Evolutionary conservation across 2,888 invertebrate genomes (phyloP).

Genomic region (Ormyrus pomaceus): DNA sequence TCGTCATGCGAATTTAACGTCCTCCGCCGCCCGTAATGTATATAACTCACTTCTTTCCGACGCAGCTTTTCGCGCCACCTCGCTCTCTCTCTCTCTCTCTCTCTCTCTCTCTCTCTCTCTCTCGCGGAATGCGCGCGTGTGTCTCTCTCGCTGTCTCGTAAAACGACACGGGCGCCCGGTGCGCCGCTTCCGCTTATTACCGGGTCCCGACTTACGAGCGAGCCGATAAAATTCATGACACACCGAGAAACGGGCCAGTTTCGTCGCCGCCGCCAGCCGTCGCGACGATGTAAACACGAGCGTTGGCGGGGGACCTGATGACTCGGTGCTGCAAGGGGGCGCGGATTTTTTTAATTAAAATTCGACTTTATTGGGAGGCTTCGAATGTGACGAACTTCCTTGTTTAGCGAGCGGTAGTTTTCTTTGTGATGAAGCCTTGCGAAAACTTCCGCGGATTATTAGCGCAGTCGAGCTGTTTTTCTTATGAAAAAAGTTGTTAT

Average conservation of each 20-base stretch:
- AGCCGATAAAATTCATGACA: conserved; percentile 41
- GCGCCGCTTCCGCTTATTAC: conserved; percentile 38
- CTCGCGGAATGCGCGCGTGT: not conserved
- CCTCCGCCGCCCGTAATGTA: not conserved
- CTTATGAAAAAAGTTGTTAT: too few relatives aligned
- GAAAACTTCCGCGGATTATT: too few relatives aligned
- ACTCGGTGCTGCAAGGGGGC: not conserved
- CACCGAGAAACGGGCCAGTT: not conserved
- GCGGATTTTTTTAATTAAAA: conserved; percentile 17
- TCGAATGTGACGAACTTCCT: too few relatives aligned
- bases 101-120: conserved; percentile 2
- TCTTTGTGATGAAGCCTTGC: too few relatives aligned
- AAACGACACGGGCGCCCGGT: not conserved
- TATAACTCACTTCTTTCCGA: conserved; percentile 10
- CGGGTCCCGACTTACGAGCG: conserved; percentile 8
- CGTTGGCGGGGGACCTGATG: too few relatives aligned
- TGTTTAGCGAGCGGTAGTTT: too few relatives aligned
- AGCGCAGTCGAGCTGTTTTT: too few relatives aligned
- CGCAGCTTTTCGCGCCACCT: not conserved
- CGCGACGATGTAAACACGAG: too few relatives aligned
- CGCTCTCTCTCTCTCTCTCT: not conserved
- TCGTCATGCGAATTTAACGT: conserved; percentile 24
- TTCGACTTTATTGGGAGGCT: not conserved
- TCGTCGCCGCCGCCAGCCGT: too few relatives aligned
- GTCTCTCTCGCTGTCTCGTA: conserved; percentile 9